These are phyloP conservation scores for Epinephelus moara DNA, from an alignment of 2,113 vertebrate species.

Conservation along the genomic window DNA sequence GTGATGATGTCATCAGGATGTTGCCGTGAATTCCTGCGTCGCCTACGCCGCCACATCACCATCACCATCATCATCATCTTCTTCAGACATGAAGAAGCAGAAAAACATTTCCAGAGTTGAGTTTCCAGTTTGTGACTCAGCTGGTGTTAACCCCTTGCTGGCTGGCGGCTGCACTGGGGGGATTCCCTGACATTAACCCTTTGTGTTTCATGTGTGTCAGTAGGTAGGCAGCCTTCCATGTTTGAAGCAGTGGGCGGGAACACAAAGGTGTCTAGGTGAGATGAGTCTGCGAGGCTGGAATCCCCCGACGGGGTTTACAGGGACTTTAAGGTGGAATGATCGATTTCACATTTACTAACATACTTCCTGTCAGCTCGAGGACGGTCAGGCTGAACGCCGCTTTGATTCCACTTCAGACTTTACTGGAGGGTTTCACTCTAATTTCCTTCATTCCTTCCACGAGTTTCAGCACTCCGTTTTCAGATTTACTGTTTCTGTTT, in stretches of 20 bases:
- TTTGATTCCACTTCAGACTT: no score
- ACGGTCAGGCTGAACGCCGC: not conserved
- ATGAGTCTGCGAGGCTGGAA: slow-evolving; percentile 59
- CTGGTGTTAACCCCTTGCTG: slow-evolving; percentile 36
- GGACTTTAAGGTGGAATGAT: slow-evolving; percentile 48
- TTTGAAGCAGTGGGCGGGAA: slow-evolving; percentile 54
- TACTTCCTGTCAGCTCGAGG: slow-evolving; percentile 24
- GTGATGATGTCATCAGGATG: not conserved
- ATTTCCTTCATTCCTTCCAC: no score
- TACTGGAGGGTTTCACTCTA: no score
- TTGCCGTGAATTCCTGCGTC: no score
- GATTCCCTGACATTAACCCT: slow-evolving; percentile 85
- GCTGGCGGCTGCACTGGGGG: slow-evolving; percentile 52
- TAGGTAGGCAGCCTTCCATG: slow-evolving; percentile 43
- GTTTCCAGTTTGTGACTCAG: slow-evolving; percentile 53
- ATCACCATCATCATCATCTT: no score
- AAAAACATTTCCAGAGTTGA: slow-evolving; percentile 39
- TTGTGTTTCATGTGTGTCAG: slow-evolving; percentile 50
- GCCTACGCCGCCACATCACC: not conserved
- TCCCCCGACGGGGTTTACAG: slow-evolving; percentile 47
- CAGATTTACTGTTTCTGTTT: no score
- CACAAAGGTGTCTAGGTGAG: slow-evolving; percentile 63
- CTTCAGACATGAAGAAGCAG: slow-evolving; percentile 31
- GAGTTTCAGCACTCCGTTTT: no score
- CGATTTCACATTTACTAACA: slow-evolving; percentile 20